phyloP scores from a whole-genome alignment of 2,797 vertebrate species.

The Schizopygopsis malacanthus region DNA sequence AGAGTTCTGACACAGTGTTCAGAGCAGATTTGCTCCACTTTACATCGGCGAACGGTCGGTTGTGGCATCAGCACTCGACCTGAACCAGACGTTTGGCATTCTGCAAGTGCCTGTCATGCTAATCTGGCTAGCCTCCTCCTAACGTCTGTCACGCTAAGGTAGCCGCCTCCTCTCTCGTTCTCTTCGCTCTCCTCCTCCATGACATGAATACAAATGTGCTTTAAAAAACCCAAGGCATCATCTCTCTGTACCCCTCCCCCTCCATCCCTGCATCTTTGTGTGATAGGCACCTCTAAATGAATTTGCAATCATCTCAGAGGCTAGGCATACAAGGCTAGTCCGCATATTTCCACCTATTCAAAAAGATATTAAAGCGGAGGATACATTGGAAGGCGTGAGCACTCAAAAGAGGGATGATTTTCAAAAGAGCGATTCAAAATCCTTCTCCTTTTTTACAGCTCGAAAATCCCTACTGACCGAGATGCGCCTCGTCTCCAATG shows the following conservation, averaged over 20 bases:
- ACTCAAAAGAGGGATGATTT: constrained; percentile 49
- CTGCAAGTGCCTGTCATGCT: constrained; percentile 45
- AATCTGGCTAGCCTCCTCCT: constrained; percentile 44
- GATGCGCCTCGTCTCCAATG: constrained; percentile 44
- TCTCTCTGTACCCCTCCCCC: constrained; percentile 47
- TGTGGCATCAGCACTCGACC: constrained; percentile 40
- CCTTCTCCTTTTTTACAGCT: constrained; percentile 34
- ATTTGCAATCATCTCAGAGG: constrained; percentile 59
- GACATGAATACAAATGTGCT: constrained; percentile 68
- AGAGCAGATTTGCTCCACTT: constrained; percentile 23
- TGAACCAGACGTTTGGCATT: constrained; percentile 38
- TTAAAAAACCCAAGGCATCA: constrained; percentile 64
- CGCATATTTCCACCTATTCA: constrained; percentile 50
- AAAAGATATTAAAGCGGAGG: constrained; percentile 58
- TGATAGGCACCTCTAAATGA: constrained; percentile 63
- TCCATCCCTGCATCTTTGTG: constrained; percentile 45
- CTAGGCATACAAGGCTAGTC: constrained; percentile 46
- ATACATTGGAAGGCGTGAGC: constrained; percentile 40
- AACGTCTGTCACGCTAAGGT: constrained; percentile 48
- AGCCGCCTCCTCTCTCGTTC: constrained; percentile 44
- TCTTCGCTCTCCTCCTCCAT: constrained; percentile 50
- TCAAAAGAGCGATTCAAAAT: constrained; percentile 17
- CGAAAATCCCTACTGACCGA: constrained; percentile 53
- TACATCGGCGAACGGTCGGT: constrained; percentile 7
- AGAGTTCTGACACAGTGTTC: constrained; percentile 32